phyloP scores from a whole-genome alignment of 2,888 invertebrate species.

The Cyaniris semiargus region DNA sequence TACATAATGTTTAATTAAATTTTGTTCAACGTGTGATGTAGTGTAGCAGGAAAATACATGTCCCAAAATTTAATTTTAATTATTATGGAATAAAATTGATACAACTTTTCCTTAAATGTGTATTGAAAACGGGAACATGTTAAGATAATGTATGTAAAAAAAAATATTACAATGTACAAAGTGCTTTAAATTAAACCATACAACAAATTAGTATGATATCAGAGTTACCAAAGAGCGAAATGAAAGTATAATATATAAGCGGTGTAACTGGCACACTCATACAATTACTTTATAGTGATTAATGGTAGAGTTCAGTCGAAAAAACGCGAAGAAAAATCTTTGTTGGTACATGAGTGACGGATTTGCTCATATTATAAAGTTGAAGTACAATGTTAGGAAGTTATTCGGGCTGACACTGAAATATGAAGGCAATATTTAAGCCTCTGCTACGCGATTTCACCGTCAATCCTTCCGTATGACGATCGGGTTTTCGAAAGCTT shows the following conservation, averaged over 20 bases:
- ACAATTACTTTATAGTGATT: constrained; percentile 22
- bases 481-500: constrained; percentile 60
- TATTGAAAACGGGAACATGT: too few relatives aligned
- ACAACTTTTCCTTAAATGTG: too few relatives aligned
- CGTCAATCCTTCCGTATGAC: constrained; percentile 69
- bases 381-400: constrained; percentile 62
- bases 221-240: neutral
- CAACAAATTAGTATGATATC: neutral
- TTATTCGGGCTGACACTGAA: constrained; percentile 69
- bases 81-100: too few relatives aligned
- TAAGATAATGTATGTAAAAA: too few relatives aligned
- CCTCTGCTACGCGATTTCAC: constrained; percentile 50
- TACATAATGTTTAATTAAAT: too few relatives aligned
- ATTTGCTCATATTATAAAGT: constrained; percentile 41
- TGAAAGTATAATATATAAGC: neutral
- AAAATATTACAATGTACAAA: too few relatives aligned
- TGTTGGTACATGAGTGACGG: constrained; percentile 36
- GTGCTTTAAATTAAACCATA: too few relatives aligned
- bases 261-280: neutral
- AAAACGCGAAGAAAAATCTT: constrained; percentile 30
- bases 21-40: too few relatives aligned
- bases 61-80: too few relatives aligned
- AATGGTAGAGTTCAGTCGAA: constrained; percentile 25
- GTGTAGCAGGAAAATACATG: too few relatives aligned
- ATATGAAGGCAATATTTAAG: constrained; percentile 72